phyloP scores from a whole-genome alignment of 1,140 invertebrate genomes.

The Lordiphosa stackelbergi region DNA sequence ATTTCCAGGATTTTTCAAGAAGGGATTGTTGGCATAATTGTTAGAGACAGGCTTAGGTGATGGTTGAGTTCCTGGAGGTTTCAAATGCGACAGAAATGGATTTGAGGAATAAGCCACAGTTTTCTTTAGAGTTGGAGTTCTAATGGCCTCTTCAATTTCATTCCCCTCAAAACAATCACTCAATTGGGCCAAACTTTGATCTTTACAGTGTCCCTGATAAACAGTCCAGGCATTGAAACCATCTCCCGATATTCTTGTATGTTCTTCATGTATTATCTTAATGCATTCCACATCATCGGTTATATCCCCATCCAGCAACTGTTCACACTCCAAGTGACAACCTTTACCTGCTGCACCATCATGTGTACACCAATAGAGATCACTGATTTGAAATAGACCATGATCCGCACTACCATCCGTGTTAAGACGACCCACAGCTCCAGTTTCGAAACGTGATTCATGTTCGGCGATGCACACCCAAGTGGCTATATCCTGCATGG shows the following conservation, averaged over 20 bases:
- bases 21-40: conserved; percentile 46
- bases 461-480: conserved; percentile 88
- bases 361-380: conserved; percentile 85
- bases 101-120: conserved; percentile 8
- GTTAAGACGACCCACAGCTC: conserved; percentile 79
- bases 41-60: conserved; percentile 1
- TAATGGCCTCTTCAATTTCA: conserved; percentile 31
- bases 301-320: conserved; percentile 83
- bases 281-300: conserved; percentile 83
- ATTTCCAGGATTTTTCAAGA: conserved; percentile 25
- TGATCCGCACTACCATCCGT: conserved; percentile 81
- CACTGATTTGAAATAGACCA: conserved; percentile 78
- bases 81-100: conserved; percentile 37
- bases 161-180: conserved; percentile 58
- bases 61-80: too few relatives aligned
- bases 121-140: conserved; percentile 1
- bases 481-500: conserved; percentile 76
- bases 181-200: conserved; percentile 33
- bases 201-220: conserved; percentile 48
- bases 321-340: conserved; percentile 81
- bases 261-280: conserved; percentile 81
- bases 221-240: conserved; percentile 84
- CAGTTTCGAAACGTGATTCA: conserved; percentile 85
- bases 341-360: conserved; percentile 79
- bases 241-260: conserved; percentile 81